These are phyloP conservation scores for Dromiciops gliroides DNA, from an alignment of 2,113 vertebrate genomes.

Conservation along the genomic window DNA sequence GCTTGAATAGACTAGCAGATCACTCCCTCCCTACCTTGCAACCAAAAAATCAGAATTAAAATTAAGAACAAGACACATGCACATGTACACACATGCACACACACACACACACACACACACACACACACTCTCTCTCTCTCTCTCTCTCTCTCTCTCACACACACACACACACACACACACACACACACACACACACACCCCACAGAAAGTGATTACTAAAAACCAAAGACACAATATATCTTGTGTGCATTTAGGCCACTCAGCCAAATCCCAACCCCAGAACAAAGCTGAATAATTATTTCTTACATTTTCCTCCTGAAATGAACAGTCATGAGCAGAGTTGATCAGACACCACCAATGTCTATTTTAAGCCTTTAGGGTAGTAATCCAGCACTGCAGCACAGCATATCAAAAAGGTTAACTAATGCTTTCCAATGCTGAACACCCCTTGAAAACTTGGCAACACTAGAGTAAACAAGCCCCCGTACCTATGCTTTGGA, in stretches of 20 bases:
- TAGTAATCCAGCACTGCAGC: background rate
- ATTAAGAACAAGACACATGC: background rate
- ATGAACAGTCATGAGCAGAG: conserved; percentile 18
- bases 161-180: too few relatives aligned
- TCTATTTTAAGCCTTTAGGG: conserved; percentile 29
- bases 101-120: too few relatives aligned
- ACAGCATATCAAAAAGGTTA: conserved; percentile 24
- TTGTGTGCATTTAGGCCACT: background rate
- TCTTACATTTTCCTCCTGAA: background rate
- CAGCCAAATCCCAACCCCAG: background rate
- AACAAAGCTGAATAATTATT: conserved; percentile 9
- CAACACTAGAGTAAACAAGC: conserved; percentile 27
- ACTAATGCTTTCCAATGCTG: background rate
- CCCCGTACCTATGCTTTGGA: background rate
- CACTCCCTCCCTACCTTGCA: background rate
- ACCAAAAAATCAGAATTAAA: background rate
- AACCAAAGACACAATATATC: background rate
- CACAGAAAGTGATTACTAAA: background rate
- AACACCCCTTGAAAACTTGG: background rate
- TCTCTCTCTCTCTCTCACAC: too few relatives aligned
- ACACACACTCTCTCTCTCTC: too few relatives aligned
- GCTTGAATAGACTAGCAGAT: background rate
- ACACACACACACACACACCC: background rate
- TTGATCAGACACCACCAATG: background rate
- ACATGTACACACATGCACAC: too few relatives aligned